Base-by-base conservation (phyloP, 1,140 invertebrate species). In the Drepana arcuata region DNA sequence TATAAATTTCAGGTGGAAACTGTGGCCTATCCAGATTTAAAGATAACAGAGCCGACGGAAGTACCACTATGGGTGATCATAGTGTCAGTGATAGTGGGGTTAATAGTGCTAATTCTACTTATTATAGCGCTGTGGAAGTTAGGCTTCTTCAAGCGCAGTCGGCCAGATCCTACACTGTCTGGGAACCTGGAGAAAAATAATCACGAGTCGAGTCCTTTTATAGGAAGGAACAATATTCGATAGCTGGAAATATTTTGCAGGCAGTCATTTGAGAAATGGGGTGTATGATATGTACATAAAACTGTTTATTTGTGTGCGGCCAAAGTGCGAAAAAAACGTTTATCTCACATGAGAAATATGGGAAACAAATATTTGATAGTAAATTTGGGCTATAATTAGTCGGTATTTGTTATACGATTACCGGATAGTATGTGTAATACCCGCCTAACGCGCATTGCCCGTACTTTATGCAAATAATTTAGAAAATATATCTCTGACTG, bases 111-210 rank as follows among this genome's bases (percentile, higher is more conserved):
- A 13, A 86, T 94, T 5, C 52, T 94, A 0, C 78, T 96, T 15
- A 91, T 91, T n/a, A 82, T 93, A 12, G 72, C 90, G 2, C 67
- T 96, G 13, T 94, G 92, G 89, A 95, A 92, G 80, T 84, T 92
- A 15, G 95, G 95, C 26, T 97, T 97, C 86, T 97, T 97, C 83
- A 95, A 95, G 67, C 68, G 92, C 34, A 88, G 90, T 71, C 86
- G 92, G 44, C 91, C 91, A 5, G 92, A 95, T 72, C 90, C 90
- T 0, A 95, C 93, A 10, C 61, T 95, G 0, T 92, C 91, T 2
- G 93, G 92, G 3, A 95, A 94, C 72, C 72, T 94, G 14, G 89
- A 92, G 65, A 93, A 93, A 61, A 90, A 91, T 40, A 87, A 88
- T 42, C 90, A 89, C 15, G 90, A 92, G 53, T 81, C 80, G 14